These are phyloP conservation scores for Tretioscincus oriximinensis DNA, from an alignment of 2,113 vertebrate genomes.

Conservation along the genomic window DNA sequence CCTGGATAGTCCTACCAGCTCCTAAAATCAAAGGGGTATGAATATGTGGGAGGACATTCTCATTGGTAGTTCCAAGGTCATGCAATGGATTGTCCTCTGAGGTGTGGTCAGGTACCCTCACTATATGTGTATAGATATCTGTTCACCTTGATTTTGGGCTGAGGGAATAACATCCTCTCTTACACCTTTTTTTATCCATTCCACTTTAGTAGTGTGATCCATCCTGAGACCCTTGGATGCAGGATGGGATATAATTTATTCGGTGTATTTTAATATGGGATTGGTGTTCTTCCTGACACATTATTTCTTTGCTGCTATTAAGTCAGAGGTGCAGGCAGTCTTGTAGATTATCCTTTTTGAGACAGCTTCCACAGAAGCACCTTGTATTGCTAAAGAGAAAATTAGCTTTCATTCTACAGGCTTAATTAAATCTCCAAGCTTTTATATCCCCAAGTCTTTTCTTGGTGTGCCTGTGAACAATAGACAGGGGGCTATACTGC, in stretches of 20 bases:
- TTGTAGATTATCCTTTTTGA: background rate
- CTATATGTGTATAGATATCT: no score
- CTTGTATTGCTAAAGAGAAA: background rate
- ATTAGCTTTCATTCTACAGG: background rate
- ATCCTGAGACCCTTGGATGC: no score
- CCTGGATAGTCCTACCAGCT: no score
- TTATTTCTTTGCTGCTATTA: background rate
- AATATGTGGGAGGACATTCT: no score
- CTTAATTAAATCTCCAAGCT: constrained; percentile 5
- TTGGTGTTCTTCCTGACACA: background rate
- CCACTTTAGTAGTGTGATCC: no score
- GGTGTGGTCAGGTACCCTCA: no score
- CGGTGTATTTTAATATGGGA: background rate
- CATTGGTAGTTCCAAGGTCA: no score
- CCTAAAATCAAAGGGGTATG: no score
- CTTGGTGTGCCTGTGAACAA: background rate
- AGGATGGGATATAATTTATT: background rate
- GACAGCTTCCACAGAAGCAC: background rate
- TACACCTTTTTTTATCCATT: no score
- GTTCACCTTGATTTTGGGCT: no score
- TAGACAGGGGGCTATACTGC: background rate
- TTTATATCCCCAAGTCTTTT: background rate
- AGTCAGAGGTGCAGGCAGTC: background rate
- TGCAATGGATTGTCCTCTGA: no score
- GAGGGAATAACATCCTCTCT: no score